Base-by-base conservation (phyloP, 1,140 invertebrate genomes). In the Drosophila equinoxialis region DNA sequence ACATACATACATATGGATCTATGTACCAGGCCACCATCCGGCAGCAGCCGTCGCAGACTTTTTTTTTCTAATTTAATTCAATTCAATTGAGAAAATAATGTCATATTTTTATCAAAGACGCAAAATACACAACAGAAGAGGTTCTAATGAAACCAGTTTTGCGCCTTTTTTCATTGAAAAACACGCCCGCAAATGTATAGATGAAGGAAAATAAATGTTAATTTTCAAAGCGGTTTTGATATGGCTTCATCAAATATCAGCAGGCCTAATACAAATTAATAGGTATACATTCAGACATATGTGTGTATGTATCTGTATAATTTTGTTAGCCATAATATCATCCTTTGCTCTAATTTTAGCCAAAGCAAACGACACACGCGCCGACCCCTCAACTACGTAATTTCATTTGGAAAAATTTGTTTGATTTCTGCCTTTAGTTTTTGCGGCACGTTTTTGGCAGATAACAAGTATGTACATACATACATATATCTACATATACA, bases 261-360 rank as follows among this genome's bases (percentile, higher is more conserved):
- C 11, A 51, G 45, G 45, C 17, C 13, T 17, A 64, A 64, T 37
- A 17, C 26, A 64, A 37, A 35, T 48, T 51, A 3, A 51, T 63
- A 51, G 10, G 20, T 51, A 23, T 6, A 23, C 20, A 26, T 26
- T 2, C 2, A 5, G 0, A 26, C 26, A 26, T 30, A 30, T 30
- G 30, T 30, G 6, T 6, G 17, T 48, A 8, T 17, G 45, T 17
- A 20, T 17, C 14, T 48, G 0, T 39, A 62, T 30, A 8, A 17
- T 20, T 51, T 51, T 11, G 13, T n/a, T 26, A 61, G 14, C 13
- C 20, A 30, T 30, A 41, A 62, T 62, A 35, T 26, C 45, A 65
- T 54, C 6, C 23, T 48, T 65, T 14, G 14, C 69, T 60, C 75
- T 78, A 78, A 78, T 72, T 77, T 77, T 77, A 78, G 76, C 58